Conservation (phyloP, 1,140 invertebrate genomes). For the Cydia strobilella region DNA sequence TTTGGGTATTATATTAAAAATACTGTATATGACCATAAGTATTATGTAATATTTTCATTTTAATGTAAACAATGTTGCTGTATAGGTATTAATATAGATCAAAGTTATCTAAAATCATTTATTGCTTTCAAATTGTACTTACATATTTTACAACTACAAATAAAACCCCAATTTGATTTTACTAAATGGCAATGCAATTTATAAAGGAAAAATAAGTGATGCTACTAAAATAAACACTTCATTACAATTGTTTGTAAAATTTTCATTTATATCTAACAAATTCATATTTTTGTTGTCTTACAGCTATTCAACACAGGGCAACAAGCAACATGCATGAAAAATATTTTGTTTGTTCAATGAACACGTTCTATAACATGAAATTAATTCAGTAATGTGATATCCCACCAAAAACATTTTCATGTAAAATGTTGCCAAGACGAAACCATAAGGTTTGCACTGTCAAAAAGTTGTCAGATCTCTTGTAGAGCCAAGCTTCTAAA, state of each 20-base stretch:
- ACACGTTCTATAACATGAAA: too few species aligned
- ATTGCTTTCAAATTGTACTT: constrained; percentile 34
- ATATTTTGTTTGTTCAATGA: too few species aligned
- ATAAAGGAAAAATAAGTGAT: constrained; percentile 49
- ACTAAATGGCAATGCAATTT: constrained; percentile 59
- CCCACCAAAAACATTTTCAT: too few species aligned
- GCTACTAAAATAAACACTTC: constrained; percentile 49
- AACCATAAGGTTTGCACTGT: too few species aligned
- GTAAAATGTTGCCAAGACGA: too few species aligned
- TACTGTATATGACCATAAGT: not conserved
- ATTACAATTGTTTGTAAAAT: constrained; percentile 53
- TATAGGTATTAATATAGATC: constrained; percentile 31
- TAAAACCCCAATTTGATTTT: constrained; percentile 53
- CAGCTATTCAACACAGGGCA: constrained; percentile 49
- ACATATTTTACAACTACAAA: constrained; percentile 50
- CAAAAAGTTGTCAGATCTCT: too few species aligned
- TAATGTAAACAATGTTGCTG: not conserved
- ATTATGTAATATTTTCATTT: not conserved
- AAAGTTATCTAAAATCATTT: constrained; percentile 34
- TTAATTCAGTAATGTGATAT: too few species aligned
- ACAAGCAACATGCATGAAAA: too few species aligned
- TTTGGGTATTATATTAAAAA: not conserved
- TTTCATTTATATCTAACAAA: constrained; percentile 61
- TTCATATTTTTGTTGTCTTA: constrained; percentile 57
- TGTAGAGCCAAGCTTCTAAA: too few species aligned